Percentiles rank a stretch among this genome's conserved stretches.
These are phyloP conservation scores for Adelognathus sp. DNA, from an alignment of 2,888 invertebrate species.

Conservation along the genomic window DNA sequence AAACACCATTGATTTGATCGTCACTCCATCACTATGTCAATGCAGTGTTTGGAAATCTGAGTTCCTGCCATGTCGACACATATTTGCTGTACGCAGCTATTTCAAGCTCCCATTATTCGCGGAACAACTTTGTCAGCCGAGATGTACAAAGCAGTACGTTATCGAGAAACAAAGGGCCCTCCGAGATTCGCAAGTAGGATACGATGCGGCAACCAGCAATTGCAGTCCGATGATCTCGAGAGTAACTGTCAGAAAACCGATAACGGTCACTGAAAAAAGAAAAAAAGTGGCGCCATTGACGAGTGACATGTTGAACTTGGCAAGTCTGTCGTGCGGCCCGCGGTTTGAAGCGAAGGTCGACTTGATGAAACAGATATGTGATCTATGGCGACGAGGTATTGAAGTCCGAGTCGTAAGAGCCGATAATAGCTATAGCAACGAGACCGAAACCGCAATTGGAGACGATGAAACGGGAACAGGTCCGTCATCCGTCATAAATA, in stretches of 20 bases:
- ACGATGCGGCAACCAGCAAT: background rate
- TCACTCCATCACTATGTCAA: background rate
- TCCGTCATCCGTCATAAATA: background rate
- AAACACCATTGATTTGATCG: slow-evolving; percentile 6
- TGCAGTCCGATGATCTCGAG: background rate
- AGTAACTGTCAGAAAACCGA: background rate
- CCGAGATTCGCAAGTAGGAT: background rate
- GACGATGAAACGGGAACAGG: background rate
- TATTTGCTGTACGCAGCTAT: slow-evolving; percentile 3
- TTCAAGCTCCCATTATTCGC: background rate
- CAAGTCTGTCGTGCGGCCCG: background rate
- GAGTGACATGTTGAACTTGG: background rate
- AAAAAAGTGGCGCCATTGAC: background rate
- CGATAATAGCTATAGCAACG: background rate
- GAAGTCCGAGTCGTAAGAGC: background rate
- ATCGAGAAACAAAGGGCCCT: background rate
- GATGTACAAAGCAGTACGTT: slow-evolving; percentile 1
- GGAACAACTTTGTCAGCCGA: background rate
- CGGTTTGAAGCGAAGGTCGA: background rate
- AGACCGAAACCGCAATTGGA: background rate
- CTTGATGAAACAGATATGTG: background rate
- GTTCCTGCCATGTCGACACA: slow-evolving; percentile 25
- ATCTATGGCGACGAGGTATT: background rate
- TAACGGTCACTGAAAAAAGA: background rate
- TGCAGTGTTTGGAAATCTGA: slow-evolving; percentile 20